Evolutionary conservation across 2,113 vertebrate species (phyloP).

Genomic region (Cervus canadensis): DNA sequence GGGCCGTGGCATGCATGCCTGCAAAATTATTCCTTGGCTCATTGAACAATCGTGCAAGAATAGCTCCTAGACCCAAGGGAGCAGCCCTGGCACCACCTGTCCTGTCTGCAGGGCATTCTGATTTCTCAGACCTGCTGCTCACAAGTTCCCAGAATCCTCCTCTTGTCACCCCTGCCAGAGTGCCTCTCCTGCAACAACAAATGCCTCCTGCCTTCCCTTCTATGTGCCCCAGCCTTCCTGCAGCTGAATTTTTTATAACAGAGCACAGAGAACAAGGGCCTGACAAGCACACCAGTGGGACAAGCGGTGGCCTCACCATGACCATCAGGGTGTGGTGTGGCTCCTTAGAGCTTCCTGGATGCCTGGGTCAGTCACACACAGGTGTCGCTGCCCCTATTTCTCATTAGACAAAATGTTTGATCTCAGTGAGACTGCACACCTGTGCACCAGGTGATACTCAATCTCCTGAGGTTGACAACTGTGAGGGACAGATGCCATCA

Average conservation of each 20-base stretch:
- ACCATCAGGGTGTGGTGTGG: rapidly evolving
- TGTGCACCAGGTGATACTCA: background rate
- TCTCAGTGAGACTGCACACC: background rate
- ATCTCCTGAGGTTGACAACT: background rate
- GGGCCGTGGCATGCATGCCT: background rate
- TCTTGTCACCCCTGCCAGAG: background rate
- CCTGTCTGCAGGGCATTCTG: background rate
- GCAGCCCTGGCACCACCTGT: no score
- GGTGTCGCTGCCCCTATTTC: background rate
- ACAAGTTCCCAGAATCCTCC: background rate
- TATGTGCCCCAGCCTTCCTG: background rate
- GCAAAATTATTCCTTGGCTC: background rate
- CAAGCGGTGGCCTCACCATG: background rate
- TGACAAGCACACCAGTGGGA: background rate
- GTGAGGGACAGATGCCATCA: background rate
- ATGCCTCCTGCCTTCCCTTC: background rate
- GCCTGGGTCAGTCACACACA: background rate
- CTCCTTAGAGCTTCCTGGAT: background rate
- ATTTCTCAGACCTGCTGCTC: background rate
- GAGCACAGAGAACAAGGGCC: background rate
- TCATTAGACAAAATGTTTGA: background rate
- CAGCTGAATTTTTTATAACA: background rate
- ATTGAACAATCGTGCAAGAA: background rate
- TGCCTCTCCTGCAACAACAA: background rate
- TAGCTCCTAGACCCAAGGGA: background rate